Base-by-base conservation (phyloP, 2,113 vertebrate species). In the Tachuris rubrigastra region DNA sequence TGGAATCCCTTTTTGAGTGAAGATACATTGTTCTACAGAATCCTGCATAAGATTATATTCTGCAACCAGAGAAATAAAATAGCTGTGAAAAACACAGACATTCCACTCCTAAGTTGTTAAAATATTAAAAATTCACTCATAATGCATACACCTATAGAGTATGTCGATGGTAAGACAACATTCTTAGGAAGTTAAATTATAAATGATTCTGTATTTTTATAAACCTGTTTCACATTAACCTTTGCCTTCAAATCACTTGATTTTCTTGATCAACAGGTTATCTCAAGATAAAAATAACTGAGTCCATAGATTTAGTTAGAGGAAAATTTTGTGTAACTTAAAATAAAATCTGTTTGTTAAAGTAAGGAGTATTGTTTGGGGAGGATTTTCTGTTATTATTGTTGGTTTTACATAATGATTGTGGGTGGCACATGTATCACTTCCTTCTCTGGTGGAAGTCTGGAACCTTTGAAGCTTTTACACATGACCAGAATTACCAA, bases 401-500 rank as follows among this genome's bases (percentile, higher is more conserved):
- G 1, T 14, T 44, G 35, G 17, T 66, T 91, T 80, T 24, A 44
- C 69, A 41, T 30, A 55, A 67, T 0, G 0, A 44, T 28, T 74
- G 41, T 46, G 27, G 4, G n/a, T 35, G 8, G 41, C 31, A 68
- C 23, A 27, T 0, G 0, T 23, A 56, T 50, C 6, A 6, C 23
- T 60, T 76, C 35, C 5, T 49, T 8, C 39, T 46, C 23, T 33
- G 30, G 4, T 37, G 1, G 10, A 73, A 73, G 10, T 7, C 28
- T 68, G 24, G 14, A 74, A 73, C 14, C 12, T 69, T 35, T 35
- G 25, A 77, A 66, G 14, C 49, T 41, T 27, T 50, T 27, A 39
- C 4, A 5, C 0, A 0, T 5, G 3, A 65, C 2, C 19, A 68
- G 49, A 85, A 76, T 10, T 15, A 56, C 21, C 33, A 73, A 20